Percentiles rank a stretch among this genome's conserved stretches.
phyloP scores from a whole-genome alignment of 92 coral and sea anemone species.

The Siderastrea siderea region DNA sequence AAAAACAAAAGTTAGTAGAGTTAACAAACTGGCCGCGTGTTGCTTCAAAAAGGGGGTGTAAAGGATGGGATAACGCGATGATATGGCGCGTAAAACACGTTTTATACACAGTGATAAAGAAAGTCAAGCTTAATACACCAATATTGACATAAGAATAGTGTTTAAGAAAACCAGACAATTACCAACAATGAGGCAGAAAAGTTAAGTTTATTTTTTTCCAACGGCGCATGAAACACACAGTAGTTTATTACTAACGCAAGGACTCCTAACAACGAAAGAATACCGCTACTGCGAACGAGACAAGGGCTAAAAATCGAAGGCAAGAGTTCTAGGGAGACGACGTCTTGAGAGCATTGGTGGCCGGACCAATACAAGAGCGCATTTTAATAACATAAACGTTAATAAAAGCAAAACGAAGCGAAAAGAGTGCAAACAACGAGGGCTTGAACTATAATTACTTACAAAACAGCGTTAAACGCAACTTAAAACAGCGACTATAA shows the following conservation, averaged over 20 bases:
- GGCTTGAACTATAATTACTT: background rate
- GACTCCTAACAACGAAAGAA: background rate
- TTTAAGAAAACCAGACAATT: background rate
- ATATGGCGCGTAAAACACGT: constrained; percentile 18
- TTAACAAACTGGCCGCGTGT: background rate
- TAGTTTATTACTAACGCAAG: background rate
- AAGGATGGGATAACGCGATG: constrained; percentile 2
- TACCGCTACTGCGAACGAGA: background rate
- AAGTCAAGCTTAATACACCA: background rate
- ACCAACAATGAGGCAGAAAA: background rate
- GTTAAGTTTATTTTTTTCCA: background rate
- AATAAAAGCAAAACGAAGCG: too few species aligned
- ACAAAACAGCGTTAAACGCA: background rate
- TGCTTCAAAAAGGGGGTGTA: background rate
- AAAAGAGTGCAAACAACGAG: background rate
- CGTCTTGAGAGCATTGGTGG: background rate
- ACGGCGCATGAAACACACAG: background rate
- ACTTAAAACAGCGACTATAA: background rate
- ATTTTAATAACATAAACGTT: background rate
- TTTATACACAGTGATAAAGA: background rate
- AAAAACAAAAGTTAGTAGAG: background rate
- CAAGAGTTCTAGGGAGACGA: background rate
- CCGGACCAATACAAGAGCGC: background rate
- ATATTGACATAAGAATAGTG: background rate
- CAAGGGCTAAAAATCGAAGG: background rate